Base-by-base conservation (phyloP, 2,888 invertebrate genomes). In the Fabriciana adippe region DNA sequence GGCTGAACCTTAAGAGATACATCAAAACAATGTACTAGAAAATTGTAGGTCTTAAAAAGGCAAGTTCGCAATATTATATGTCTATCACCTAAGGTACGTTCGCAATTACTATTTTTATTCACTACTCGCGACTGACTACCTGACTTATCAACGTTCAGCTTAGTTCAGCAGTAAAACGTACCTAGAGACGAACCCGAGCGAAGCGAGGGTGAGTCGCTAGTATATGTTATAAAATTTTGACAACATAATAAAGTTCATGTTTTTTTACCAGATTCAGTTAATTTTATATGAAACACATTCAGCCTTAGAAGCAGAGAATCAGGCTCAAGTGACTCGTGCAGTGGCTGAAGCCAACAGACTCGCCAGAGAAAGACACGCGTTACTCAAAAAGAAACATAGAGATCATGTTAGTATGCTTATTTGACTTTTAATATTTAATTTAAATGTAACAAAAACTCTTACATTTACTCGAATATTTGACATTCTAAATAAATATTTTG, bases 281-380 rank as follows among this genome's bases (percentile, higher is more conserved):
- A 94, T 97, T 15, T 85, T 97, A 47, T 97, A 97, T 78, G 96
- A 97, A 82, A 97, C 96, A 0, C 97, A 97, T 86, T 97, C 97
- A 0, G 94, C 96, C 62, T 87, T 97, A 54, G 94, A 94, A 48
- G 94, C 95, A 0, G 97, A 97, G 84, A 97, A 97, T 74, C 93
- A 93, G 54, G 94, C 94, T 31, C 96, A 97, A 94, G 94, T 96
- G 18, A 88, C 93, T 0, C 93, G 94, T 54, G 94, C 95, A 0
- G 93, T 96, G 0, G 93, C 94, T 0, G 94, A 95, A 76, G 94
- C 96, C 0, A 97, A 97, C 79, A 91, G 94, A 57, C 87, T 95
- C 72, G 96, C 96, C 0, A 90, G 94, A 51, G 94, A 96, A 61
- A 94, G 96, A 71, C 96, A 96, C 80, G 89, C 94, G 0, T 85